Evolutionary conservation across 2,797 vertebrate species (phyloP).

Genomic region (Micrastur ruficollis): DNA sequence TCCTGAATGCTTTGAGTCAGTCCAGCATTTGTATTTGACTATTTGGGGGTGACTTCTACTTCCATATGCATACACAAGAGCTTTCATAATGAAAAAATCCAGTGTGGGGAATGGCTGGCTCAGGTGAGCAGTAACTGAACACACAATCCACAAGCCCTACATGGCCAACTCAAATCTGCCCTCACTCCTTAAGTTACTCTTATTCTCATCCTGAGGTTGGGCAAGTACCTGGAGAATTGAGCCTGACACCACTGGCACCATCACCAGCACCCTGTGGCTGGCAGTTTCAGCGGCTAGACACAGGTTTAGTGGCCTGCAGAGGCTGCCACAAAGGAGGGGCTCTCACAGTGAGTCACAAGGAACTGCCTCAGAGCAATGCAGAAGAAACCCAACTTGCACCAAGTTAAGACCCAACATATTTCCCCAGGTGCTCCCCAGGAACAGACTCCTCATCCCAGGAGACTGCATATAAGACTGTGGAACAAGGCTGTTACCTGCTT

Average conservation of each 20-base stretch:
- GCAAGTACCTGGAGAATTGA: not conserved
- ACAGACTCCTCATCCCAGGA: not conserved
- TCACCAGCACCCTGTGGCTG: not conserved
- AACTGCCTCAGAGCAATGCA: not conserved
- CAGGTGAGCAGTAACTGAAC: not conserved
- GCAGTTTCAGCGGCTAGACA: not conserved
- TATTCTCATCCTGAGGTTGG: not conserved
- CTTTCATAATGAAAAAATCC: not conserved
- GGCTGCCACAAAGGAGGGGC: not conserved
- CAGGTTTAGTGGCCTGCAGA: not conserved
- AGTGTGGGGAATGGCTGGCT: no score
- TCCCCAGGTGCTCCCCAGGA: not conserved
- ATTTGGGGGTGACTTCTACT: not conserved
- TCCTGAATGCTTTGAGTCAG: not conserved
- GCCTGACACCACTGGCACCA: not conserved
- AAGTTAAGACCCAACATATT: not conserved
- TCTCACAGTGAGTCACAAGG: not conserved
- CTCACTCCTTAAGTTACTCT: not conserved
- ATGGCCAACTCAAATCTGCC: not conserved
- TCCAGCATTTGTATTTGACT: not conserved
- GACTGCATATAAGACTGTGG: not conserved
- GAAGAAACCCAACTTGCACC: not conserved
- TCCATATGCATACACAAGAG: not conserved
- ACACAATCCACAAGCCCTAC: accelerated
- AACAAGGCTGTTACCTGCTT: slow-evolving; percentile 82